Percentiles rank a stretch among this genome's conserved stretches.
These are phyloP conservation scores for Epinephelus coioides DNA, from an alignment of 2,797 vertebrate genomes.

Conservation along the genomic window DNA sequence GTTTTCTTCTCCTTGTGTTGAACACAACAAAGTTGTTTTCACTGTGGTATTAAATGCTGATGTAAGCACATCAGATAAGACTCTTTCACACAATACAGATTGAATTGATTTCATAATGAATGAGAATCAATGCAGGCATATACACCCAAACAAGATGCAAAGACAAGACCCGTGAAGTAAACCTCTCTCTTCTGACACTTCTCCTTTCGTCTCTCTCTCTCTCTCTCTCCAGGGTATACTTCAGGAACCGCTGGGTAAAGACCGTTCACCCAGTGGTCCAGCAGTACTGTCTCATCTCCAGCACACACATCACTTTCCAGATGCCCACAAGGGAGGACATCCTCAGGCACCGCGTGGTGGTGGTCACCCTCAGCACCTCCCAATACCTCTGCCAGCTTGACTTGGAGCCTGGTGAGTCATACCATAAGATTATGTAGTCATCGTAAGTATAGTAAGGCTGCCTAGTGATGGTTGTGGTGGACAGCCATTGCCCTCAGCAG, in stretches of 20 bases:
- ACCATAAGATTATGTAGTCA: background rate
- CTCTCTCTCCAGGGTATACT: slow-evolving; percentile 92
- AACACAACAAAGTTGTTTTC: too few species aligned
- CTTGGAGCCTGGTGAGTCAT: slow-evolving; percentile 93
- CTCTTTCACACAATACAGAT: background rate
- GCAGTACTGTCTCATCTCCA: slow-evolving; percentile 99
- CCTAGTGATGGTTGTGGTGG: background rate
- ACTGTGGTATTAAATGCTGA: background rate
- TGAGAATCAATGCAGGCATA: background rate
- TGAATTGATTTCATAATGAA: background rate
- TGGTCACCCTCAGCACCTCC: slow-evolving; percentile 98
- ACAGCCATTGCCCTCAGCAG: background rate
- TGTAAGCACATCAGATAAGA: background rate
- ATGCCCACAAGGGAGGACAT: slow-evolving; percentile 98
- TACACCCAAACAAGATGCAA: background rate
- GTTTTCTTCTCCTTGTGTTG: background rate
- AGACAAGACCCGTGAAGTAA: background rate
- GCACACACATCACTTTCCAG: slow-evolving; percentile 96
- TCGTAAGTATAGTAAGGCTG: background rate
- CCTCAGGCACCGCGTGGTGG: slow-evolving; percentile 95
- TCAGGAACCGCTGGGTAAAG: slow-evolving; percentile 99
- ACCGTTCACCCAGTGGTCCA: slow-evolving; percentile 98
- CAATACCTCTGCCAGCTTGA: slow-evolving; percentile 99
- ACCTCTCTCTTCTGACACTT: slow-evolving; percentile 20
- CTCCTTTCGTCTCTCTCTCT: background rate